These are phyloP conservation scores for Trogon surrucura DNA, from an alignment of 2,113 vertebrate species.

Conservation along the genomic window DNA sequence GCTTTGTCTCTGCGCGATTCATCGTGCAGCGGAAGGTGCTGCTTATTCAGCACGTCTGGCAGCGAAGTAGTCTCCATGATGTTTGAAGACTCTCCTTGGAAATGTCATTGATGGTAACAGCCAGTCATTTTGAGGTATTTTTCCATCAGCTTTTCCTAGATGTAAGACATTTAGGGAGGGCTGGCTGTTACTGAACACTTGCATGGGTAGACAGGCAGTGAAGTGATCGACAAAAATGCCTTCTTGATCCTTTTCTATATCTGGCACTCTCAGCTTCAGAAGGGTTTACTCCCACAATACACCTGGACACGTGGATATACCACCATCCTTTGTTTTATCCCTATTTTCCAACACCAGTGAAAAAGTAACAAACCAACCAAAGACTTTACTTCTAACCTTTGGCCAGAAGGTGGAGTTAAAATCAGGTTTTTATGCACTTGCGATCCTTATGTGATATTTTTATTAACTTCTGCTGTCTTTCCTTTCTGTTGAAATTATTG, in stretches of 20 bases:
- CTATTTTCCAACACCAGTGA: neutral
- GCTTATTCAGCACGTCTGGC: fast-evolving
- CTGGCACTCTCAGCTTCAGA: neutral
- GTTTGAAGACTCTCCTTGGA: neutral
- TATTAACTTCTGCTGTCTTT: neutral
- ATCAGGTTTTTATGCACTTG: neutral
- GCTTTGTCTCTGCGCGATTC: neutral
- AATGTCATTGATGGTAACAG: neutral
- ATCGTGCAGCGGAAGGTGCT: fast-evolving
- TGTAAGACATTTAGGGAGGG: fast-evolving
- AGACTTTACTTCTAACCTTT: neutral
- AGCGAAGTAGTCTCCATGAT: neutral
- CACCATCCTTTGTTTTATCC: fast-evolving
- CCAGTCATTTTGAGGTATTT: neutral
- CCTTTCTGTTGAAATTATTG: neutral
- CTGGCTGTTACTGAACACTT: neutral
- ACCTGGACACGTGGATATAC: neutral
- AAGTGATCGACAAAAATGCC: neutral
- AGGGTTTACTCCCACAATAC: neutral
- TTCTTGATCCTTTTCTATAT: neutral
- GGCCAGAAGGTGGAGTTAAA: neutral
- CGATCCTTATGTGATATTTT: neutral
- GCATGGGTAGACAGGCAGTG: neutral
- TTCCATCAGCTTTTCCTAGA: neutral
- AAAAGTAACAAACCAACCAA: neutral